phyloP scores from a whole-genome alignment of 2,113 vertebrate species.

The Phrynocephalus versicolor region DNA sequence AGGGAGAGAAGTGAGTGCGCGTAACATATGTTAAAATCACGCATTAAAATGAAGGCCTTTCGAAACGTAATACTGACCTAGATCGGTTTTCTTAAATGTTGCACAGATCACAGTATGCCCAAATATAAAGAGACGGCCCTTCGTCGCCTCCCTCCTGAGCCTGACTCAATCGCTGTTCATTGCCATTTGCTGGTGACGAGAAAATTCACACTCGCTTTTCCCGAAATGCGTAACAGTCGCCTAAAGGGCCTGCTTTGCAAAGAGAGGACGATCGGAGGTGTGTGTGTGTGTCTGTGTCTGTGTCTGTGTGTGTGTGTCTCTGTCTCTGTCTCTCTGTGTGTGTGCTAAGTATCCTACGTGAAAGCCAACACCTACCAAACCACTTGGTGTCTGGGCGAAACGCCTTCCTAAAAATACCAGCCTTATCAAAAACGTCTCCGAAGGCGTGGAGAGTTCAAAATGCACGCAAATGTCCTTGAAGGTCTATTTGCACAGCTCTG shows the following conservation, averaged over 20 bases:
- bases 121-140: too few relatives aligned
- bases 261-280: neutral
- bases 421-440: slow-evolving; percentile 70
- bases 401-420: slow-evolving; percentile 72
- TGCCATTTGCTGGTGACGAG: neutral
- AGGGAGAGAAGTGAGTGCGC: neutral
- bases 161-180: too few relatives aligned
- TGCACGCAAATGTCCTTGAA: slow-evolving; percentile 72
- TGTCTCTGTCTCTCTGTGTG: too few relatives aligned
- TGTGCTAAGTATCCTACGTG: slow-evolving; percentile 34
- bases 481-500: slow-evolving; percentile 65
- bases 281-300: too few relatives aligned
- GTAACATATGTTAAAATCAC: neutral
- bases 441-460: slow-evolving; percentile 72
- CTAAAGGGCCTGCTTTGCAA: slow-evolving; percentile 8
- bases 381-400: slow-evolving; percentile 50
- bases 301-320: too few relatives aligned
- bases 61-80: slow-evolving; percentile 53
- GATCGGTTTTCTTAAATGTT: neutral
- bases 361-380: slow-evolving; percentile 46
- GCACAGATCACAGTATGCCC: neutral
- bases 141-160: too few relatives aligned
- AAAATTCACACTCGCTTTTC: neutral
- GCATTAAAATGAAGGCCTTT: neutral
- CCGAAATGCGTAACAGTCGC: slow-evolving; percentile 25